Base-by-base conservation (phyloP, 2,888 invertebrate genomes). In the Hemicrepidius hirtus region DNA sequence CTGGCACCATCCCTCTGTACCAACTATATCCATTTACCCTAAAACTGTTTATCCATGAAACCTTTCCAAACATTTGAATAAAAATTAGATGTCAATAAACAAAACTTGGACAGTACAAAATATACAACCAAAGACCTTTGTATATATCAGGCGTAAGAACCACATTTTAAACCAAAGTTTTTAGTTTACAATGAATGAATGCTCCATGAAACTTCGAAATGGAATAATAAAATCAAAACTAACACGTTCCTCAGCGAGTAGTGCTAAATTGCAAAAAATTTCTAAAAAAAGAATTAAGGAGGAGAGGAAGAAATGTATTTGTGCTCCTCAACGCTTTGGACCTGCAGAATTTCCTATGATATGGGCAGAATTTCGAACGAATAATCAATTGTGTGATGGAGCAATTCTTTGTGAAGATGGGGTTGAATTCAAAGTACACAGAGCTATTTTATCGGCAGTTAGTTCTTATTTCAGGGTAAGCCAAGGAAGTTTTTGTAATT, bases 321-420 rank as follows among this genome's bases (percentile, higher is more conserved):
- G 91, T 84, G 87, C 89, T 74, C 90, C 91, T 77, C 88, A 88
- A 85, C 88, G 89, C 85, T 88, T 88, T 82, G 89, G 89, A 75
- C 86, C 89, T 76, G 89, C 90, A 75, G 91, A 92, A 83, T 92
- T 92, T 83, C 92, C 92, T 69, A 85, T 88, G 53, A 90, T 92
- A 81, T 92, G 92, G 92, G 90, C 90, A 81, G 92, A 92, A 84
- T 86, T 93, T 76, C 88, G 92, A 79, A 87, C 87, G 71, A 92
- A 89, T 82, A 89, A 88, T 79, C 92, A 92, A 82, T 88, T 92
- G 59, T 94, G 93, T 85, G 94, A 94, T 86, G 94, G 93, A 18
- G 86, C 88, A 18, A 90, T 94, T 67, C 87, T 88, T 76, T 92
- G 92, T 83, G 88, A 88, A 70, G 91, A 90, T 80, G 90, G 90